A percentile compares a stretch with the other conserved stretches of the same genome.
These are phyloP conservation scores for Leptinotarsa peninsularis DNA, from an alignment of 2,888 invertebrate species.

Conservation along the genomic window DNA sequence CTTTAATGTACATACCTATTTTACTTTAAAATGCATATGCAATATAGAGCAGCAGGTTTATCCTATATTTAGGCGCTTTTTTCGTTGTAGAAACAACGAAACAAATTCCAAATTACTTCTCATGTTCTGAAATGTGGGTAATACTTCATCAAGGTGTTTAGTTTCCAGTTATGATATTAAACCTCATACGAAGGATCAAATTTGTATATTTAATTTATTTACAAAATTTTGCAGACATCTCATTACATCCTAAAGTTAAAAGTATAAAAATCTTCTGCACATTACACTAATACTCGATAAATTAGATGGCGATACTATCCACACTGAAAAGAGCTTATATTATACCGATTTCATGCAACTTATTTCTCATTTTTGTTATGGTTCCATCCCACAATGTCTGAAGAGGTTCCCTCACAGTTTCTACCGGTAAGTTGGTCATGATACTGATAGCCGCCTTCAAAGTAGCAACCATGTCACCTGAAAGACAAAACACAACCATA, in stretches of 20 bases:
- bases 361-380: conserved; percentile 53
- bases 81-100: no score
- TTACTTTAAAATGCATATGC: no score
- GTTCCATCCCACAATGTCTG: conserved; percentile 64
- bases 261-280: conserved; percentile 26
- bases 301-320: conserved; percentile 2
- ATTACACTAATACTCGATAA: background rate
- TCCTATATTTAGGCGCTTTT: no score
- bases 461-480: conserved; percentile 77
- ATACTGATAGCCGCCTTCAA: conserved; percentile 79
- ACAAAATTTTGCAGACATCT: conserved; percentile 9
- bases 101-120: no score
- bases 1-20: no score
- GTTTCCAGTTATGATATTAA: background rate
- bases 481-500: conserved; percentile 41
- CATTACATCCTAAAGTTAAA: background rate
- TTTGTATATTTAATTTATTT: conserved; percentile 12
- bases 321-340: conserved; percentile 44
- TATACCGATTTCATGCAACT: conserved; percentile 53
- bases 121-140: no score
- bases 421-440: conserved; percentile 72
- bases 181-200: background rate
- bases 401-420: conserved; percentile 73
- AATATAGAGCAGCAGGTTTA: no score
- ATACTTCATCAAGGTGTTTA: no score